Evolutionary conservation across 2,113 vertebrate species (phyloP).

Genomic region (Carlito syrichta): DNA sequence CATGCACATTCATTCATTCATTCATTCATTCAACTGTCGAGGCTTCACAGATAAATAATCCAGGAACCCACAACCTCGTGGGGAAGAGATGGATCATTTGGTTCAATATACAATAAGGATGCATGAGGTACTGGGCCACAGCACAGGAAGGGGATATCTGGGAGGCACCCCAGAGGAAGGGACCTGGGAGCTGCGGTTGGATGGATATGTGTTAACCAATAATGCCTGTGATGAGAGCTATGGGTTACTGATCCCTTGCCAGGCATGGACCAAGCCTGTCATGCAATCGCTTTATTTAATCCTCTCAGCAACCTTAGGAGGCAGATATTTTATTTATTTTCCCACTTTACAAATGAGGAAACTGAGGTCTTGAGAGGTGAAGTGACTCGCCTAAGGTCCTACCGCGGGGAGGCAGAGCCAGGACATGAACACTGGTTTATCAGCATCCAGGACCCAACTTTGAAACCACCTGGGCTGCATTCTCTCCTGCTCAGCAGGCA

Average conservation of each 20-base stretch:
- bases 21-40: not conserved
- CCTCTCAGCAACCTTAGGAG: not conserved
- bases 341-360: not conserved
- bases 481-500: not conserved
- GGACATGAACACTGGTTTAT: not conserved
- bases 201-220: not conserved
- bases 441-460: not conserved
- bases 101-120: not conserved
- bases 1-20: not conserved
- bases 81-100: not conserved
- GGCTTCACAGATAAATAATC: not conserved
- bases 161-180: not conserved
- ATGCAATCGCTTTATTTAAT: not conserved
- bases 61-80: not conserved
- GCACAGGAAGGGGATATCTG: not conserved
- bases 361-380: not conserved
- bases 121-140: not conserved
- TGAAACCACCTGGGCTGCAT: not conserved
- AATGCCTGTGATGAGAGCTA: not conserved
- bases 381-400: not conserved
- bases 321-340: not conserved
- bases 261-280: fast-evolving
- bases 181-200: not conserved
- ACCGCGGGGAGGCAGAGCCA: not conserved
- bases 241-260: not conserved